Base-by-base conservation (phyloP, 92 coral and sea anemone species). In the Epizoanthus stellaris region DNA sequence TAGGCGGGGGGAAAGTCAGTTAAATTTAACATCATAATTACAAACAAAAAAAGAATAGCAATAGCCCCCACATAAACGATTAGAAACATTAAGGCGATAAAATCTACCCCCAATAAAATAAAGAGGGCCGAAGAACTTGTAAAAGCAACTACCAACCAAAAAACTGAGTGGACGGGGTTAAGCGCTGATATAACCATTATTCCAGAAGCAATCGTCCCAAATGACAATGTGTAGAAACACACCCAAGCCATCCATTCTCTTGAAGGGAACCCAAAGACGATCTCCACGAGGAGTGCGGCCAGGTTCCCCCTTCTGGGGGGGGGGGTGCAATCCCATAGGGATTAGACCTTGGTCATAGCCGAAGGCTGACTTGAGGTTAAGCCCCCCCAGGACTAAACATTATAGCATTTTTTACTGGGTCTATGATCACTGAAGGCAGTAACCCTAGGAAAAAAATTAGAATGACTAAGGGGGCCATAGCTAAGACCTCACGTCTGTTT, bases 21-120 rank as follows among this genome's bases (percentile, higher is more conserved):
- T 88, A 91, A 79, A 82, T 91, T 91, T 79, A 91, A 91, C 87
- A 91, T 73, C 94, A 91, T 91, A 80, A 91, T 88, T 54, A 91
- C 92, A 91, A 91, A 91, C 85, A 91, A 91, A 91, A 91, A 91
- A 76, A 91, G 80, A 84, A 91, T 88, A 86, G 94, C 90, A 74
- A 91, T 85, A 36, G 94, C 94, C 73, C 91, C 94, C 83, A 91
- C 94, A 88, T 91, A 91, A 56, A 91, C 81, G 66, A 91, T 89
- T 81, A 91, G 75, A 19, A 93, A 70, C 89, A 91, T 91, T 58
- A 91, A 87, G 23, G 65, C 65, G 23, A 60, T 60, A 60, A 60
- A 60, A 16, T 60, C 65, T 76, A 91, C 81, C 57, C 90, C 95
- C 77, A 91, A 86, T 82, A 77, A 91, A 65, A 91, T 85, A 86